Base-by-base conservation (phyloP, 2,888 invertebrate genomes). In the Zygaena filipendulae region DNA sequence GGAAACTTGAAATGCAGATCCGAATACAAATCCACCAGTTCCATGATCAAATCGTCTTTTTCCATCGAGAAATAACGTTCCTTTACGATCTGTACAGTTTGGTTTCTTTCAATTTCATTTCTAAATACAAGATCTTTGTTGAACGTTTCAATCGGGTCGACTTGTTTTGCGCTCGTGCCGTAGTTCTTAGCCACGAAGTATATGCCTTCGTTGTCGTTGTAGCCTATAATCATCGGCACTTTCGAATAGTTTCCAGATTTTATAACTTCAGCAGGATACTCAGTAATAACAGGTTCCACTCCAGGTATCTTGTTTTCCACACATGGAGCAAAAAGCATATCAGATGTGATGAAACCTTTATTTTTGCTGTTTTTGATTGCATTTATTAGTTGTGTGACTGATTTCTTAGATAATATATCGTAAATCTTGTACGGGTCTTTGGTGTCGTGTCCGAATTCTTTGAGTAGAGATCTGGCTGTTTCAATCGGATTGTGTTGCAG, bases 141-240 rank as follows among this genome's bases (percentile, higher is more conserved):
- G 8, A 77, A 38, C 2, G 56, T 35, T 2, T 49, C 52, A 11
- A 49, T 37, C 2, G 59, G 46, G 27, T 72, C 49, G 3, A 66
- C 46, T 5, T 47, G 26, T 19, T 49, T 58, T 7, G 72, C 35
- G 30, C 53, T 64, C 1, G 39, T 62, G 0, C 77, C 75, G 33
- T 62, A 71, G 38, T 74, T 66, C 38, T 59, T 52, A 43, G 59
- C 47, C 1, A 63, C 68, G 27, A 75, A 77, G 35, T 60, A 71
- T 22, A 74, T 62, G 0, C 77, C 79, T 50, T 79, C 79, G 11
- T 59, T 63, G 35, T 74, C 64, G 9, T 71, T 79, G 28, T 58
- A 63, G 0, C 79, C 77, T 10, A 77, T 66, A 16, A 79, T 72
- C 66, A 77, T 69, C 0, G 79, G 79, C 4, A 79, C 50, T 47